Conservation (phyloP, 2,888 invertebrate genomes). For the Hyppa rectilinea region DNA sequence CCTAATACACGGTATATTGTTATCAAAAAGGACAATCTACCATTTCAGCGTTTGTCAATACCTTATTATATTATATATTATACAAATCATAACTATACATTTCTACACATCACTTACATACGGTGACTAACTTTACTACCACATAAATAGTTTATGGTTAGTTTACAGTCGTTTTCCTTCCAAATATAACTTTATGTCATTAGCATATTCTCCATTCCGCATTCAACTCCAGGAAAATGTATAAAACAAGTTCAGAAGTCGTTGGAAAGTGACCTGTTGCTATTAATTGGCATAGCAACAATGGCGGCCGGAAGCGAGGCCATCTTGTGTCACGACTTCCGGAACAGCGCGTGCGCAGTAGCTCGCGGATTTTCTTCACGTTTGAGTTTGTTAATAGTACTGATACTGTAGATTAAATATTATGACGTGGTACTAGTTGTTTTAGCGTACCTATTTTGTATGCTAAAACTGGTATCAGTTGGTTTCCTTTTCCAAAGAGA, state of each 20-base stretch:
- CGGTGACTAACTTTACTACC: neutral
- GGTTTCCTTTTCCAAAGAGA: too few relatives aligned
- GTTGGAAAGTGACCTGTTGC: constrained; percentile 58
- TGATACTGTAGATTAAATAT: too few relatives aligned
- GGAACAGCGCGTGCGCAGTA: constrained; percentile 54
- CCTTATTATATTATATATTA: neutral
- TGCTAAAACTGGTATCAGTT: too few relatives aligned
- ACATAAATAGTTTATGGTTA: constrained; percentile 14
- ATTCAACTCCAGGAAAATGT: constrained; percentile 32
- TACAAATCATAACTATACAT: constrained; percentile 1
- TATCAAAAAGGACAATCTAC: neutral
- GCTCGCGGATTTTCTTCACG: constrained; percentile 38
- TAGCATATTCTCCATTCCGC: constrained; percentile 37
- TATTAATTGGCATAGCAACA: constrained; percentile 51
- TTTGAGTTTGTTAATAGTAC: too few relatives aligned
- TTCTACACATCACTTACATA: neutral
- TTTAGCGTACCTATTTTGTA: too few relatives aligned
- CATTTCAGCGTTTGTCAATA: neutral
- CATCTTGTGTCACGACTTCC: constrained; percentile 69
- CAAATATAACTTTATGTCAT: constrained; percentile 10
- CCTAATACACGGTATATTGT: too few relatives aligned
- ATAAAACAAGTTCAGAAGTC: constrained; percentile 61
- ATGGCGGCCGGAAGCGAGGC: constrained; percentile 65
- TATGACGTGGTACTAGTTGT: too few relatives aligned
- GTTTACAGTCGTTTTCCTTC: neutral